These are phyloP conservation scores for Grus americana DNA, from an alignment of 2,113 vertebrate species.

Conservation along the genomic window DNA sequence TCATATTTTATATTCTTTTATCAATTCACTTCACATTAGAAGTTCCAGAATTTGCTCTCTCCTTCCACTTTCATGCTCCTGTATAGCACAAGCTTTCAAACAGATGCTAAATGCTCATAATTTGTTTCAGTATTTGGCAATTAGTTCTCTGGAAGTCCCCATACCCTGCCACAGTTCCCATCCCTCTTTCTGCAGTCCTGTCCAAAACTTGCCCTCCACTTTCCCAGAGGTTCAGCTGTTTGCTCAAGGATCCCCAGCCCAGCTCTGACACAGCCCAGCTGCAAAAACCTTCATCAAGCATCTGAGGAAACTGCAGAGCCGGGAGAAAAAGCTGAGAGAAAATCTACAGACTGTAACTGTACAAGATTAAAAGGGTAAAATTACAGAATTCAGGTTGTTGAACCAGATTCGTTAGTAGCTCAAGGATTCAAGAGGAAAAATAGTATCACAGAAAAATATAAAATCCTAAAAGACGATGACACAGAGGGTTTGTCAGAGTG, in stretches of 20 bases:
- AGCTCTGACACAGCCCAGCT: not conserved
- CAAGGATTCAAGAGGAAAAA: not conserved
- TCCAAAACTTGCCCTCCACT: not conserved
- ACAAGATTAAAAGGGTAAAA: not conserved
- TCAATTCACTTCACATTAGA: not conserved
- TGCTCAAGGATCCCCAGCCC: not conserved
- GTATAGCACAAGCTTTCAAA: not conserved
- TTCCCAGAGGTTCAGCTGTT: not conserved
- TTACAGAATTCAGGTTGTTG: not conserved
- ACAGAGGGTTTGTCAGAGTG: not conserved
- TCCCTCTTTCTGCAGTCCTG: not conserved
- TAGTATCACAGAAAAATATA: not conserved
- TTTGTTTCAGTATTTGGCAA: not conserved
- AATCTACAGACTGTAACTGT: not conserved
- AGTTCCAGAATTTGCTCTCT: not conserved
- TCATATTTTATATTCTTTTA: not conserved
- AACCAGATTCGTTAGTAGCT: not conserved
- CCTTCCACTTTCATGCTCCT: not conserved
- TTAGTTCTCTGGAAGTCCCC: not conserved
- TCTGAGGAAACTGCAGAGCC: not conserved
- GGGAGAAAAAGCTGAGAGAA: not conserved
- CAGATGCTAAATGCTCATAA: not conserved
- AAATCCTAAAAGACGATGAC: not conserved
- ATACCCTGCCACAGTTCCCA: not conserved
- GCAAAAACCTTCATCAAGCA: not conserved